A percentile compares a stretch with the other conserved stretches of the same genome.
Evolutionary conservation across 23 tunicate species (phyloP).

Genomic region (Trididemnum clinides): DNA sequence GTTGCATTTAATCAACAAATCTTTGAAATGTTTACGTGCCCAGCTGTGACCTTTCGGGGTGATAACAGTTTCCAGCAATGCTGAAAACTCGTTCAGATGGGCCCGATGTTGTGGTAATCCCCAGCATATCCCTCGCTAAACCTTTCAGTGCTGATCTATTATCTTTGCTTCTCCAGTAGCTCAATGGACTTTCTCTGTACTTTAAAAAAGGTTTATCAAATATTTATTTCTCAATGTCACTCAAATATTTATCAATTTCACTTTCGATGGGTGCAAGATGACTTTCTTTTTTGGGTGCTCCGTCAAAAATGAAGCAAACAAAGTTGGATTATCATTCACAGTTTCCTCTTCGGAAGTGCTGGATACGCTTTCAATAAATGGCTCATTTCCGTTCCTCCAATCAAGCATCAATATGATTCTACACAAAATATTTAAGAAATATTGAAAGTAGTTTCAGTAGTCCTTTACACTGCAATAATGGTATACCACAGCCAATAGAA

Average conservation of each 20-base stretch:
- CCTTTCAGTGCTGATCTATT: neutral
- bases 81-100: neutral
- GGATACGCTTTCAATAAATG: neutral
- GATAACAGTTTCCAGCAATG: neutral
- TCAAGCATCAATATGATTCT: neutral
- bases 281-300: neutral
- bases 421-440: too few species aligned
- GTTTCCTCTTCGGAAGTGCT: neutral
- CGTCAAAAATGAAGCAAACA: neutral
- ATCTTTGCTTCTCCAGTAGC: slow-evolving; percentile 7
- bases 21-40: neutral
- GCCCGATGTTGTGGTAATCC: neutral
- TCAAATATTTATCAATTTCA: slow-evolving; percentile 2
- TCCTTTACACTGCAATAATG: too few species aligned
- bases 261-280: neutral
- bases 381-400: neutral
- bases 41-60: neutral
- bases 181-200: neutral
- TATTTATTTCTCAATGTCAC: too few species aligned
- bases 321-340: neutral
- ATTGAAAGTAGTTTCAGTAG: too few species aligned
- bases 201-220: neutral
- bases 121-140: neutral
- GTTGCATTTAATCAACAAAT: neutral
- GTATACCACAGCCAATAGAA: too few species aligned